phyloP scores from a whole-genome alignment of 2,113 vertebrate species.

The Chroicocephalus ridibundus region DNA sequence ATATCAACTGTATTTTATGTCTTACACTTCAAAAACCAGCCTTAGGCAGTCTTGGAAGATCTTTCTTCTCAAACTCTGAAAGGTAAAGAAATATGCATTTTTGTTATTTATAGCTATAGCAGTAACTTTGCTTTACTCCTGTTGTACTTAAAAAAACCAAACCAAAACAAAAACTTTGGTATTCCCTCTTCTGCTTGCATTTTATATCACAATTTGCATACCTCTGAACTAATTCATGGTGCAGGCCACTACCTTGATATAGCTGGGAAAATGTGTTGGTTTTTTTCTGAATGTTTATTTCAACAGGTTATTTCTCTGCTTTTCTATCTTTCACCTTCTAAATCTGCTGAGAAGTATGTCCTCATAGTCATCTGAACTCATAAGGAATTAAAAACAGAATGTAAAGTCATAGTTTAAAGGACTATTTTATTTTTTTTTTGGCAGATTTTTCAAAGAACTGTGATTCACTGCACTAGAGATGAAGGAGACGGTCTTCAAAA shows the following conservation, averaged over 20 bases:
- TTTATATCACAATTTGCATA: neutral
- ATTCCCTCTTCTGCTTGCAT: neutral
- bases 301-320: neutral
- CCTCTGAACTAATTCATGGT: neutral
- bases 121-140: neutral
- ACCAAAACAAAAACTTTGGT: neutral
- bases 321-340: neutral
- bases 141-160: neutral
- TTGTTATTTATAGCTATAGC: neutral
- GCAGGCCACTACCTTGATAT: neutral
- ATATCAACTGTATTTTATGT: neutral
- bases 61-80: neutral
- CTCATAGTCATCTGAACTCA: neutral
- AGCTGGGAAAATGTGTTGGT: neutral
- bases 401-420: neutral
- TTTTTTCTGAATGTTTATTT: neutral
- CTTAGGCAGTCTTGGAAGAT: neutral
- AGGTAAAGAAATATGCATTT: neutral
- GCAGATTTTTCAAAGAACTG: neutral
- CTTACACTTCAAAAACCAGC: neutral
- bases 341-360: neutral
- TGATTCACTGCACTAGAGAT: neutral
- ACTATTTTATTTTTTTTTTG: accelerated
- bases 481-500: neutral
- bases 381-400: neutral